Conservation (phyloP, 2,113 vertebrate species). For the Tautogolabrus adspersus region DNA sequence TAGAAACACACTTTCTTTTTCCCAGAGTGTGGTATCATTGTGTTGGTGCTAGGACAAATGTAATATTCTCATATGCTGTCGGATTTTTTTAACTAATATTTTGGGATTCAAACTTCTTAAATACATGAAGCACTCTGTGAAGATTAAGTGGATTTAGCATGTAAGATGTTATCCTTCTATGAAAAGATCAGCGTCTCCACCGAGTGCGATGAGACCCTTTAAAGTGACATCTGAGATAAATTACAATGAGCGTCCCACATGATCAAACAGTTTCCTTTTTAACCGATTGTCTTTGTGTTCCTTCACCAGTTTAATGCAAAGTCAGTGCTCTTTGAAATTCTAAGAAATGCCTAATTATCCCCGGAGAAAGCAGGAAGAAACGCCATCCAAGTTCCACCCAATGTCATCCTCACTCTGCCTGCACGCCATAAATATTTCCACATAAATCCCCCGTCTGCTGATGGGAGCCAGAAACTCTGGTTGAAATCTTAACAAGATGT, state of each 20-base stretch:
- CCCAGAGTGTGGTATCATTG: no score
- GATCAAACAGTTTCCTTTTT: background rate
- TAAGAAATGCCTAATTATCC: background rate
- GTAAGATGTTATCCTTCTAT: background rate
- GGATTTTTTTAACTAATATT: background rate
- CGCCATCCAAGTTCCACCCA: background rate
- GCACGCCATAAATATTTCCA: slow-evolving; percentile 32
- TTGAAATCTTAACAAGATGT: slow-evolving; percentile 34
- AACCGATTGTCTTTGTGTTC: background rate
- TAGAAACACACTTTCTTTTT: no score
- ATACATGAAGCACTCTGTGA: background rate
- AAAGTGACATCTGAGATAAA: background rate
- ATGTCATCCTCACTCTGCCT: slow-evolving; percentile 11
- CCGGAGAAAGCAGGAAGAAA: slow-evolving; percentile 6
- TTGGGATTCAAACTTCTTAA: slow-evolving; percentile 2
- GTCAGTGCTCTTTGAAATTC: background rate
- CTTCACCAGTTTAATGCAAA: background rate
- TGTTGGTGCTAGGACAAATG: background rate
- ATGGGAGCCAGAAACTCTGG: slow-evolving; percentile 12
- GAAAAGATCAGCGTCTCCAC: background rate
- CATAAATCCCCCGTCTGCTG: slow-evolving; percentile 16
- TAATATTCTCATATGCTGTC: background rate
- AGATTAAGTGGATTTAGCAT: background rate
- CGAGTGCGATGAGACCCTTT: background rate
- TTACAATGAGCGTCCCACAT: background rate